Evolutionary conservation across 2,888 invertebrate genomes (phyloP).

Genomic region (Hyles lineata): DNA sequence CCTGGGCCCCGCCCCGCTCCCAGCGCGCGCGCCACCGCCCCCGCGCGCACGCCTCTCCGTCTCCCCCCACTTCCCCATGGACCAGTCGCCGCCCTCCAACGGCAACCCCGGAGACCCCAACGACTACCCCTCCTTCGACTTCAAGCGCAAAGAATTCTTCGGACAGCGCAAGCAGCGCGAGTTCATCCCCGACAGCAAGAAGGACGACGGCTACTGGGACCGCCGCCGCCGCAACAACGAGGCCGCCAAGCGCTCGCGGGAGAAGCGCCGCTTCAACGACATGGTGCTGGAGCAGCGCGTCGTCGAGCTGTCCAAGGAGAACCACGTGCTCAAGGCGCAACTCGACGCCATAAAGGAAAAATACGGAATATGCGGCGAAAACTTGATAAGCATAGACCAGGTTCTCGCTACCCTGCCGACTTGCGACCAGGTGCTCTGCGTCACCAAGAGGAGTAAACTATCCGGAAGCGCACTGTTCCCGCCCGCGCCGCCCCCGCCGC

Average conservation of each 20-base stretch:
- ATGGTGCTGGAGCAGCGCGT: constrained; percentile 98
- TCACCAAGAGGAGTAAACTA: constrained; percentile 89
- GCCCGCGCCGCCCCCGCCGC: constrained; percentile 82
- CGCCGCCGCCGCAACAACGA: constrained; percentile 97
- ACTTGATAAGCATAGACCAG: constrained; percentile 94
- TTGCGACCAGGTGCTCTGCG: constrained; percentile 93
- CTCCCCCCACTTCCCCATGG: constrained; percentile 79
- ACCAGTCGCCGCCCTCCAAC: constrained; percentile 68
- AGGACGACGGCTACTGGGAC: constrained; percentile 99
- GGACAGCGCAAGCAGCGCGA: constrained; percentile 97
- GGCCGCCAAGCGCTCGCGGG: constrained; percentile 98
- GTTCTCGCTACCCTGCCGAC: constrained; percentile 94
- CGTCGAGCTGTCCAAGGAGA: constrained; percentile 97
- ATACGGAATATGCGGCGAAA: constrained; percentile 95
- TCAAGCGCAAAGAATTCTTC: constrained; percentile 92
- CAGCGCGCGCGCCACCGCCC: constrained; percentile 68
- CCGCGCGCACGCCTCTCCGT: constrained; percentile 72
- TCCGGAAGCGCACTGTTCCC: constrained; percentile 82
- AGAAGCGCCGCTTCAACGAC: constrained; percentile 97
- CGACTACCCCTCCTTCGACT: constrained; percentile 84
- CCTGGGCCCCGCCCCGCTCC: constrained; percentile 70
- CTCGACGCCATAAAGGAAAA: constrained; percentile 96
- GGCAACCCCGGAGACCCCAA: constrained; percentile 61
- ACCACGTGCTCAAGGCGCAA: constrained; percentile 96
- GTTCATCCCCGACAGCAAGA: constrained; percentile 98